Conservation (phyloP, 2,888 invertebrate species). For the Oscheius sp. region DNA sequence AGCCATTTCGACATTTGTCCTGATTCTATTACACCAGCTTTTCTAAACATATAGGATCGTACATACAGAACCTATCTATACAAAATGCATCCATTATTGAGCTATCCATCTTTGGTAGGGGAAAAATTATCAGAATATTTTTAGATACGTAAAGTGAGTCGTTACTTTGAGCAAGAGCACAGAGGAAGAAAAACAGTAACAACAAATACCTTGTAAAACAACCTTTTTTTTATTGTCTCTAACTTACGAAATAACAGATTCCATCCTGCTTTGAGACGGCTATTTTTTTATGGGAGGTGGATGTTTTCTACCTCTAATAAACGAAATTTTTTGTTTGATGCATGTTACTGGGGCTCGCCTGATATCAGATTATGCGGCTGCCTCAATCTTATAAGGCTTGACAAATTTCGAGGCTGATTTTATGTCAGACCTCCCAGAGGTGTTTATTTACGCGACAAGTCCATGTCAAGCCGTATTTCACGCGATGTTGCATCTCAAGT, state of each 20-base stretch:
- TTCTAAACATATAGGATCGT: too few species aligned
- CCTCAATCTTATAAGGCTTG: conserved; percentile 26
- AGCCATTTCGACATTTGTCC: too few species aligned
- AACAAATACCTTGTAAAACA: too few species aligned
- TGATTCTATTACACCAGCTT: too few species aligned
- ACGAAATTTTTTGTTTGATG: background rate
- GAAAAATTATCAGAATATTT: background rate
- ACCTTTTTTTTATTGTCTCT: too few species aligned
- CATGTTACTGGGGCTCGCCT: conserved; percentile 7
- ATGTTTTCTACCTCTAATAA: too few species aligned
- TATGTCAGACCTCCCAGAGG: background rate
- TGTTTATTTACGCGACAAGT: too few species aligned
- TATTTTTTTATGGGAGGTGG: background rate
- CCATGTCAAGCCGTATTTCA: background rate
- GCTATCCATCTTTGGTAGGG: conserved; percentile 9
- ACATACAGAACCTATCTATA: too few species aligned
- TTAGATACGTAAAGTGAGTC: conserved; percentile 12
- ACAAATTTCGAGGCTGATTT: too few species aligned
- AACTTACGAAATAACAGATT: too few species aligned
- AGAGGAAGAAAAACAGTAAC: too few species aligned
- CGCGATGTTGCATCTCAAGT: conserved; percentile 4
- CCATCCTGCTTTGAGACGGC: too few species aligned
- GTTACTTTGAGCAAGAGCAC: background rate
- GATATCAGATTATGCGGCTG: conserved; percentile 21
- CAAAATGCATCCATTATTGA: background rate